Conservation (phyloP, 2,797 vertebrate species). For the Bovichtus diacanthus region DNA sequence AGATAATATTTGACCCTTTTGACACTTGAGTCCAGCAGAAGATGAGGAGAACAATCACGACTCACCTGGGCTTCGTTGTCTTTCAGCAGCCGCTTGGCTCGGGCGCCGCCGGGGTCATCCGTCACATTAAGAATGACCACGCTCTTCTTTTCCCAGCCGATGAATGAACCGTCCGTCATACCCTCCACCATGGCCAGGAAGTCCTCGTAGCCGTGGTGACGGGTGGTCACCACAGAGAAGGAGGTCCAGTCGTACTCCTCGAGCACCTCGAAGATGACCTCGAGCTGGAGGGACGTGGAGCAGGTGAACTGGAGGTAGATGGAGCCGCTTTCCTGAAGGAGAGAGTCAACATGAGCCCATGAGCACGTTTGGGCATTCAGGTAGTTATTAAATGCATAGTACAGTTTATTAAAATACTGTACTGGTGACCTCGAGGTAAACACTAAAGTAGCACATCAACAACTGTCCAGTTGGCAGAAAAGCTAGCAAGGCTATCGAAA, state of each 20-base stretch:
- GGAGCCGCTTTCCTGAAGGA: constrained; percentile 91
- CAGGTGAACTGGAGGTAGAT: constrained; percentile 95
- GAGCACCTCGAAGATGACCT: constrained; percentile 96
- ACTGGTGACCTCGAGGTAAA: neutral
- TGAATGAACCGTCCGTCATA: constrained; percentile 94
- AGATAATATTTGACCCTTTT: neutral
- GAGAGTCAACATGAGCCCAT: neutral
- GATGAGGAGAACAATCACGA: too few species aligned
- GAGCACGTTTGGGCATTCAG: neutral
- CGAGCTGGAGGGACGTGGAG: constrained; percentile 93
- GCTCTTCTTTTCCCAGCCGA: constrained; percentile 95
- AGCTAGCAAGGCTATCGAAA: neutral
- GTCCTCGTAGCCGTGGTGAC: constrained; percentile 93
- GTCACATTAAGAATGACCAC: constrained; percentile 91
- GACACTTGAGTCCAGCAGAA: neutral
- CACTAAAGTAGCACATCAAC: too few species aligned
- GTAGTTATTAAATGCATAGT: too few species aligned
- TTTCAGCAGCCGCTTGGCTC: constrained; percentile 89
- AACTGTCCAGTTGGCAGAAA: too few species aligned
- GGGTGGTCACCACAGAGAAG: constrained; percentile 93
- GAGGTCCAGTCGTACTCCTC: constrained; percentile 97
- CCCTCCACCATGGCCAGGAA: constrained; percentile 95
- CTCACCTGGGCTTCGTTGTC: constrained; percentile 91
- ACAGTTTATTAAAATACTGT: neutral
- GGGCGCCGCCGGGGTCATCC: constrained; percentile 87